Evolutionary conservation across 2,888 invertebrate species (phyloP).

Genomic region (Notodonta dromedarius): DNA sequence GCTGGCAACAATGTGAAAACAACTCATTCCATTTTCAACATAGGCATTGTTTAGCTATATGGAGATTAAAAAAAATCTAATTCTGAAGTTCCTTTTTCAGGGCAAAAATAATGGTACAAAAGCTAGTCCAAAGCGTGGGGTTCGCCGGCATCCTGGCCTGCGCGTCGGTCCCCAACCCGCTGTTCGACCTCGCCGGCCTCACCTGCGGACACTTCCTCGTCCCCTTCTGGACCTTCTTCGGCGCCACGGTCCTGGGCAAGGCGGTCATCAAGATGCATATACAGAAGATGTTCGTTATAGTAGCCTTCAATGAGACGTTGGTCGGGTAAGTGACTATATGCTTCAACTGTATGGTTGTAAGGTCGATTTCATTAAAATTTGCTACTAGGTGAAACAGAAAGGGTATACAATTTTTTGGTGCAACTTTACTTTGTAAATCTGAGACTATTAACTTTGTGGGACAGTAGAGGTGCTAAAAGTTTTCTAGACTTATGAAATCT

Average conservation of each 20-base stretch:
- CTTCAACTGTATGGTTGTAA: too few species aligned
- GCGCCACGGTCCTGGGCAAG: constrained; percentile 98
- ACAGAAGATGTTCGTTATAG: constrained; percentile 98
- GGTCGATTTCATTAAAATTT: too few species aligned
- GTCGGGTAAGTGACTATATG: constrained; percentile 86
- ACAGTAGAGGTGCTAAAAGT: too few species aligned
- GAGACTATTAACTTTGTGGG: too few species aligned
- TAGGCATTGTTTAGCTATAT: too few species aligned
- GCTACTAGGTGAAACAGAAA: too few species aligned
- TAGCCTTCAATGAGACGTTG: constrained; percentile 97
- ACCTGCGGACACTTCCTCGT: constrained; percentile 99
- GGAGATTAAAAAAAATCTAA: too few species aligned
- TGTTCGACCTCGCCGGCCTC: constrained; percentile 99
- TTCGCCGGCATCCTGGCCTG: constrained; percentile 98
- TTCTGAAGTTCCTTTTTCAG: constrained; percentile 58
- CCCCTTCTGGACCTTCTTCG: constrained; percentile 99
- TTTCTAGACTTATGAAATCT: too few species aligned
- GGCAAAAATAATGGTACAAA: constrained; percentile 93
- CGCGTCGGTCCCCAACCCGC: constrained; percentile 99
- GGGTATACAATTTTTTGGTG: too few species aligned
- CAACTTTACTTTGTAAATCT: too few species aligned
- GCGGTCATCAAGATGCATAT: constrained; percentile 99
- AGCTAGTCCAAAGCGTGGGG: constrained; percentile 96
- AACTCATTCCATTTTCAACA: too few species aligned
- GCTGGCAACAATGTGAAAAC: too few species aligned